Evolutionary conservation across 1,140 invertebrate species (phyloP).

Genomic region (fruit fly (Drosophila melanogaster)): Release_6_plus_ISO1_MT NT_033777.3:28296001-28296500

Average conservation of each 20-base stretch:
- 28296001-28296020: constrained; percentile 73
- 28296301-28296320: constrained; percentile 43
- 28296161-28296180: constrained; percentile 66
- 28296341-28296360: constrained; percentile 44
- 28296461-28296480: constrained; percentile 80
- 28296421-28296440: constrained; percentile 62
- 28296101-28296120: constrained; percentile 14
- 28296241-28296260: constrained; percentile 53
- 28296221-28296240: constrained; percentile 62
- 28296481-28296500: constrained; percentile 77
- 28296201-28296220: constrained; percentile 18
- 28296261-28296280: constrained; percentile 78
- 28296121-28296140: constrained; percentile 4
- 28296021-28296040: constrained; percentile 46
- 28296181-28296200: constrained; percentile 45
- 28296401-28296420: constrained; percentile 71
- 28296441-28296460: constrained; percentile 81
- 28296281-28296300: constrained; percentile 69
- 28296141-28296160: constrained; percentile 29
- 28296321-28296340: background rate
- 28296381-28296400: constrained; percentile 60
- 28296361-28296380: constrained; percentile 55
- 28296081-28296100: constrained; percentile 57
- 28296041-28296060: constrained; percentile 32
- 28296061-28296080: constrained; percentile 56